These are phyloP conservation scores for Spinus pinus DNA, from an alignment of 2,797 vertebrate genomes.

Conservation along the genomic window DNA sequence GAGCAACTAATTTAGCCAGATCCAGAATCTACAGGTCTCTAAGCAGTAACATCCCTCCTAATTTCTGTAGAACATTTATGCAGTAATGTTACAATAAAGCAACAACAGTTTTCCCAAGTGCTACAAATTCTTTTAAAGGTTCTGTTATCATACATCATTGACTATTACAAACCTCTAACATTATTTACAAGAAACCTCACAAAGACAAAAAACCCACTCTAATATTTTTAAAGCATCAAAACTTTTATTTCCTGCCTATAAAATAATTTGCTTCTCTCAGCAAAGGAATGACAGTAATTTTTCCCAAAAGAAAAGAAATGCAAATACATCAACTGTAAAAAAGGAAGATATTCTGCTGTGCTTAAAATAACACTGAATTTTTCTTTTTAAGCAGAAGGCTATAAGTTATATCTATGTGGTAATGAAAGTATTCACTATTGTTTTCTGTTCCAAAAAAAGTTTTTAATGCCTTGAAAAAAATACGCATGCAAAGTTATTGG, in stretches of 20 bases:
- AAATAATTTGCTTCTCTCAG: neutral
- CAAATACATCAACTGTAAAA: neutral
- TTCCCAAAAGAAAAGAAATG: neutral
- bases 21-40: neutral
- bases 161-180: neutral
- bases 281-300: neutral
- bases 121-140: neutral
- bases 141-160: neutral
- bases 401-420: rapidly evolving
- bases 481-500: neutral
- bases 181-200: neutral
- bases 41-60: neutral
- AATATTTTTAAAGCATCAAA: neutral
- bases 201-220: neutral
- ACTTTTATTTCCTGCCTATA: neutral
- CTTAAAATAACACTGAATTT: neutral
- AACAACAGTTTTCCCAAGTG: neutral
- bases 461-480: neutral
- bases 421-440: neutral
- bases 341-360: neutral
- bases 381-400: neutral
- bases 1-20: neutral
- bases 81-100: neutral
- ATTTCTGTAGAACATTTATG: neutral
- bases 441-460: neutral